Conservation (phyloP, 2,888 invertebrate genomes). For the Drosophila picticornis region DNA sequence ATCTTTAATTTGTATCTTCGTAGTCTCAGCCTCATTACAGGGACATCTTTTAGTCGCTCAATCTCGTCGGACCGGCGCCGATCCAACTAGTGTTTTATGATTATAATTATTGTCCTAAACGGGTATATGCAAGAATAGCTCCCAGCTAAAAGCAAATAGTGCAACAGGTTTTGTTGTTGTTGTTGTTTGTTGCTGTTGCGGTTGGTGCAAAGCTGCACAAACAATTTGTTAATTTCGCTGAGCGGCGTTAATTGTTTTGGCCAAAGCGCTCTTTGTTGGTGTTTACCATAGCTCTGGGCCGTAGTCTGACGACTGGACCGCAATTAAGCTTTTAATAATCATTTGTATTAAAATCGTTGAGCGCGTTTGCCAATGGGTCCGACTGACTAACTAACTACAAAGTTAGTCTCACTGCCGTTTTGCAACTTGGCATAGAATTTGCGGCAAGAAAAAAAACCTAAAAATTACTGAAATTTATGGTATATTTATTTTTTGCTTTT, state of each 20-base stretch:
- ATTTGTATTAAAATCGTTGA: conserved; percentile 68
- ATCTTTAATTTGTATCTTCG: not conserved
- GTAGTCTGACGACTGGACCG: conserved; percentile 43
- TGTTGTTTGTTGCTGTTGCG: conserved; percentile 15
- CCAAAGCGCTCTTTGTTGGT: conserved; percentile 56
- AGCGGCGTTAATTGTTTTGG: conserved; percentile 70
- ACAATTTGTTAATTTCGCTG: conserved; percentile 70
- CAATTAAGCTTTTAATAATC: conserved; percentile 75
- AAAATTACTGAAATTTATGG: conserved; percentile 41
- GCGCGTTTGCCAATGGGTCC: conserved; percentile 68
- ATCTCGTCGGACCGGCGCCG: not conserved
- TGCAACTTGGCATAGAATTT: conserved; percentile 72
- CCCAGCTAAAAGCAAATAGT: conserved; percentile 37
- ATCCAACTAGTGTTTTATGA: conserved; percentile 7
- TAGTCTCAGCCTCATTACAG: too few species aligned
- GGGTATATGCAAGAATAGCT: conserved; percentile 21
- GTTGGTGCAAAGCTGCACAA: conserved; percentile 36
- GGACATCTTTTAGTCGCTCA: conserved; percentile 2
- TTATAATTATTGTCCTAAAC: conserved; percentile 46
- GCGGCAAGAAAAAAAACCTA: conserved; percentile 11
- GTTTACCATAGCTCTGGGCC: conserved; percentile 16
- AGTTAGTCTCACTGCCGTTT: conserved; percentile 48
- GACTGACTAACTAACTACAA: not conserved
- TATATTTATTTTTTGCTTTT: conserved; percentile 19
- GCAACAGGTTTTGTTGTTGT: conserved; percentile 60